phyloP scores from a whole-genome alignment of 2,113 vertebrate species.

The Sinocyclocheilus rhinocerous region DNA sequence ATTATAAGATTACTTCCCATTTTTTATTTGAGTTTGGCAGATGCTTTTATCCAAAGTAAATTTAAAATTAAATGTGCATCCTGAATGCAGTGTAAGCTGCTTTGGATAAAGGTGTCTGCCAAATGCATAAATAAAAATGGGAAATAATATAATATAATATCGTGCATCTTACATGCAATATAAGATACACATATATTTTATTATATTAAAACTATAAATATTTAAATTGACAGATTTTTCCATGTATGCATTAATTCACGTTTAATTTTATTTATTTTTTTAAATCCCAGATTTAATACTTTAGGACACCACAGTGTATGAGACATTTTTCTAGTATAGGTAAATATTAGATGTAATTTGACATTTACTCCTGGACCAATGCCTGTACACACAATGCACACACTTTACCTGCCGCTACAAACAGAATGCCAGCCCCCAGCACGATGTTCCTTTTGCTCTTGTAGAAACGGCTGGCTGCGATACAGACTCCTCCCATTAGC shows the following conservation, averaged over 20 bases:
- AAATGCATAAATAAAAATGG: too few species aligned
- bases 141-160: too few species aligned
- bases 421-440: slow-evolving; percentile 90
- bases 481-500: too few species aligned
- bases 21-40: not conserved
- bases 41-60: not conserved
- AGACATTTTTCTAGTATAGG: not conserved
- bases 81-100: not conserved
- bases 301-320: not conserved
- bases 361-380: not conserved
- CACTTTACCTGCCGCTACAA: slow-evolving; percentile 89
- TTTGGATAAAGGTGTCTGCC: too few species aligned
- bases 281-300: too few species aligned
- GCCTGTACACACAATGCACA: slow-evolving; percentile 5
- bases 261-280: too few species aligned
- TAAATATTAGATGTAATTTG: not conserved
- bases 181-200: not conserved
- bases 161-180: not conserved
- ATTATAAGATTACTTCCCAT: too few species aligned
- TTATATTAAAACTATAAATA: too few species aligned
- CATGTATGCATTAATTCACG: too few species aligned
- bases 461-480: too few species aligned
- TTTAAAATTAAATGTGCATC: not conserved
- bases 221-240: too few species aligned
- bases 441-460: slow-evolving; percentile 93